phyloP scores from a whole-genome alignment of 2,113 vertebrate species.

The Choloepus hoffmanni region DNA sequence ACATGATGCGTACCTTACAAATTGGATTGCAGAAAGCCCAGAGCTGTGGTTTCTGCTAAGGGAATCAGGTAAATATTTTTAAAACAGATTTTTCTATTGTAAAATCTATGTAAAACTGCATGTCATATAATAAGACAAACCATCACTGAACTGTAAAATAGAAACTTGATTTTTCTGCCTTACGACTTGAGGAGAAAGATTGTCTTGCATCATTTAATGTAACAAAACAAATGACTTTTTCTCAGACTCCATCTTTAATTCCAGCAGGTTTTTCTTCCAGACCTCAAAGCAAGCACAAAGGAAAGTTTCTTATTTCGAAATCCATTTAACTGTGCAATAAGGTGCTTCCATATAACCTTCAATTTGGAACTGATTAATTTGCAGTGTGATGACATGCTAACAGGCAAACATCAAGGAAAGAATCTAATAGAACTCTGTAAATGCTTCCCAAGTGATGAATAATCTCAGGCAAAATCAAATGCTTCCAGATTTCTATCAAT shows the following conservation, averaged over 20 bases:
- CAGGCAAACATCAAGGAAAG: constrained; percentile 18
- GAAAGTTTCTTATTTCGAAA: constrained; percentile 10
- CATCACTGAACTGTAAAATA: background rate
- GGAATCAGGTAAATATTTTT: background rate
- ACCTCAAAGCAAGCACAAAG: background rate
- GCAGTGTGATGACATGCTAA: background rate
- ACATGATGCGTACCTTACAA: background rate
- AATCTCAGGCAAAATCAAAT: background rate
- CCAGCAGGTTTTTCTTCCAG: background rate
- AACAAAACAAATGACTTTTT: background rate
- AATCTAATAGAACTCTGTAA: background rate
- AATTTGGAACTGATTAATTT: background rate
- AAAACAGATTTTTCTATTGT: background rate
- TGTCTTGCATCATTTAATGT: background rate
- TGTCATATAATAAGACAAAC: background rate
- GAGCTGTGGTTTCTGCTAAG: background rate
- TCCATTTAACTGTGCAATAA: background rate
- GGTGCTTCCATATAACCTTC: background rate
- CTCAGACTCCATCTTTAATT: background rate
- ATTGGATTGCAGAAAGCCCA: background rate
- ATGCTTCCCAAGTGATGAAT: background rate
- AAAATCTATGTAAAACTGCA: background rate
- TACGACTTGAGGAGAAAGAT: background rate
- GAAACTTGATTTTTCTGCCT: background rate
- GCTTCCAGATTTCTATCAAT: background rate